Conservation (phyloP, 2,797 vertebrate species). For the Pseudochirops corinnae region DNA sequence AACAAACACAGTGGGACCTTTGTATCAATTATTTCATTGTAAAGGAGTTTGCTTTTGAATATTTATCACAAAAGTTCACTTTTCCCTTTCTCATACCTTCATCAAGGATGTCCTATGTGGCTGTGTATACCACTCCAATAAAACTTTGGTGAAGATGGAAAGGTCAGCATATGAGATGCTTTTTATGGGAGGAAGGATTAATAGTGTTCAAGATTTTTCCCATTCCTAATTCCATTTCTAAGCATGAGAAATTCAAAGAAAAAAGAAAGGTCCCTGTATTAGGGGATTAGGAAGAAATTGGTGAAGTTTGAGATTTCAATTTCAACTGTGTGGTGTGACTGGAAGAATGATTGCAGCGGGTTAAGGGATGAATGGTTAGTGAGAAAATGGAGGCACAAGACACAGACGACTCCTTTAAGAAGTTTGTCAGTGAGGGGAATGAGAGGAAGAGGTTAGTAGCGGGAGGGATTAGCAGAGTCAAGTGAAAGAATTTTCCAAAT, state of each 20-base stretch:
- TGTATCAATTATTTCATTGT: background rate
- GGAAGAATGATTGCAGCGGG: background rate
- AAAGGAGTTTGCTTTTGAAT: background rate
- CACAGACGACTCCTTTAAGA: background rate
- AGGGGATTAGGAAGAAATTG: background rate
- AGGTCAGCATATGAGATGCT: background rate
- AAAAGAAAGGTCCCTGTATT: background rate
- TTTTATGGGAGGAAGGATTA: background rate
- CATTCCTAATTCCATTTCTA: background rate
- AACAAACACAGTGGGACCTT: background rate
- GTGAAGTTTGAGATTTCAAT: background rate
- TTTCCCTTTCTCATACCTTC: background rate
- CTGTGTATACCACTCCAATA: background rate
- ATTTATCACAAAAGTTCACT: background rate
- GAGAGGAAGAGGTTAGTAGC: background rate
- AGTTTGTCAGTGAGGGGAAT: background rate
- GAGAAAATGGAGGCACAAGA: background rate
- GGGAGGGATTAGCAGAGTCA: background rate
- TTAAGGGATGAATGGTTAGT: background rate
- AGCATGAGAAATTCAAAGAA: background rate
- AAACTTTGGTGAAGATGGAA: background rate
- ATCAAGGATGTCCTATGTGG: background rate
- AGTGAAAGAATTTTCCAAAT: background rate
- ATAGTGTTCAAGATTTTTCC: background rate
- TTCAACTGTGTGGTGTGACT: background rate